A percentile compares a stretch with the other conserved stretches of the same genome.
phyloP scores from a whole-genome alignment of 2,888 invertebrate genomes.

The Cephus nigrinus region DNA sequence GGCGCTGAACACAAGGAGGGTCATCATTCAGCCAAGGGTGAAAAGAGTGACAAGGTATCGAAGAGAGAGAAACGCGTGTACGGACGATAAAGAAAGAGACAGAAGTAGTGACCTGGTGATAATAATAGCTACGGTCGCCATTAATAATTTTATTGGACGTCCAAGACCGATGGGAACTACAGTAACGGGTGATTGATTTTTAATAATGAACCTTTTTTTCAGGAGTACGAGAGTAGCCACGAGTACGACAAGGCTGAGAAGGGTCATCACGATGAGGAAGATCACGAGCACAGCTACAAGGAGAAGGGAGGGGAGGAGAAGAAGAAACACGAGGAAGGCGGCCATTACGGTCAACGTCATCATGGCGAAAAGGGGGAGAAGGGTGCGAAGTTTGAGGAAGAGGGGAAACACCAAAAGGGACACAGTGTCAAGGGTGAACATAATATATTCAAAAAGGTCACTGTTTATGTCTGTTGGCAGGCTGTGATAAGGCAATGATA shows the following conservation, averaged over 20 bases:
- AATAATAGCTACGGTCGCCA: not conserved
- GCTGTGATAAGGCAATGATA: not conserved
- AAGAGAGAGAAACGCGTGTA: not conserved
- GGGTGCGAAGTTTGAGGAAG: constrained; percentile 71
- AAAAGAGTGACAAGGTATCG: constrained; percentile 50
- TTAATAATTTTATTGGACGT: not conserved
- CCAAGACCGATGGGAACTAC: not conserved
- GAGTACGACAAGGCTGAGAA: constrained; percentile 74
- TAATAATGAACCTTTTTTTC: not conserved
- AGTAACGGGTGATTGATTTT: not conserved
- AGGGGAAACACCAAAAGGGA: constrained; percentile 78
- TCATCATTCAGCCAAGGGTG: constrained; percentile 35
- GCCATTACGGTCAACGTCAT: constrained; percentile 75
- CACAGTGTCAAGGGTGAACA: constrained; percentile 82
- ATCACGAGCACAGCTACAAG: constrained; percentile 73
- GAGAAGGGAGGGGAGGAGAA: constrained; percentile 75
- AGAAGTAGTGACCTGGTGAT: not conserved
- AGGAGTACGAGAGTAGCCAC: constrained; percentile 68
- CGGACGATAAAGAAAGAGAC: not conserved
- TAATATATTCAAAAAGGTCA: constrained; percentile 76
- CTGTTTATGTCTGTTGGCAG: constrained; percentile 5
- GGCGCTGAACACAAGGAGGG: constrained; percentile 40
- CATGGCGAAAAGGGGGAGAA: constrained; percentile 78
- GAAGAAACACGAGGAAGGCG: constrained; percentile 73
- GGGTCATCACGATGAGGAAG: constrained; percentile 77